Base-by-base conservation (phyloP, 2,797 vertebrate genomes). In the Mormyrus proboscirostris region DNA sequence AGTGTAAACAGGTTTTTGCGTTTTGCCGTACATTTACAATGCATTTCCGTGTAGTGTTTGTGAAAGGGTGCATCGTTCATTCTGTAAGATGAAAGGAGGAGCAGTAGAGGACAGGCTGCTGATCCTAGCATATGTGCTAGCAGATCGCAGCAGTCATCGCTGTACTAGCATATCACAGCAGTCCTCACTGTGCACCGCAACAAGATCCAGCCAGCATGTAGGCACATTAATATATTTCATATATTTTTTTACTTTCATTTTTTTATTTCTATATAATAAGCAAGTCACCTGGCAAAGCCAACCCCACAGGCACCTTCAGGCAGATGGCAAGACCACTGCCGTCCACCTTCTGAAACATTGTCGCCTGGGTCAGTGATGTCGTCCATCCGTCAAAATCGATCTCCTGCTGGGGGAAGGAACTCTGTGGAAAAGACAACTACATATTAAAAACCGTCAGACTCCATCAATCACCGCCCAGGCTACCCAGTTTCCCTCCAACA, bases 391-490 rank as follows among this genome's bases (percentile, higher is more conserved):
- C 85, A 65, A 5, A 88, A 55, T 90, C 29, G 51, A 76, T 85
- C 53, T 87, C 82, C 59, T 90, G 84, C 59, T 79, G 86, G 65
- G 87, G 53, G 55, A 59, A 76, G 41, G 87, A 69, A 88, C 47
- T 73, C 69, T 49, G 22, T 51, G 62, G 19, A 89, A 90, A 59
- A 90, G 47, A 89, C 57, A 73, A 57, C 73, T 65, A 41, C 73
- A 88, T 82, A 92, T 92, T 90, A 86, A 91, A 90, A 76, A 91
- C 89, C 73, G 84, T 90, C 88, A 86, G 53, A 88, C 22, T 76
- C 91, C 88, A 90, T 87, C 49, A 88, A 65, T 89, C 88, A 47
- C 25, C 49, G 19, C 59, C 29, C 65, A 14, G 65, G n/a, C 62
- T 25, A 29, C 33, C 50, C 57, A 50, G 44, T 85, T 29, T 65